phyloP scores from a whole-genome alignment of 2,113 vertebrate species.

The Hirundichthys speculiger region DNA sequence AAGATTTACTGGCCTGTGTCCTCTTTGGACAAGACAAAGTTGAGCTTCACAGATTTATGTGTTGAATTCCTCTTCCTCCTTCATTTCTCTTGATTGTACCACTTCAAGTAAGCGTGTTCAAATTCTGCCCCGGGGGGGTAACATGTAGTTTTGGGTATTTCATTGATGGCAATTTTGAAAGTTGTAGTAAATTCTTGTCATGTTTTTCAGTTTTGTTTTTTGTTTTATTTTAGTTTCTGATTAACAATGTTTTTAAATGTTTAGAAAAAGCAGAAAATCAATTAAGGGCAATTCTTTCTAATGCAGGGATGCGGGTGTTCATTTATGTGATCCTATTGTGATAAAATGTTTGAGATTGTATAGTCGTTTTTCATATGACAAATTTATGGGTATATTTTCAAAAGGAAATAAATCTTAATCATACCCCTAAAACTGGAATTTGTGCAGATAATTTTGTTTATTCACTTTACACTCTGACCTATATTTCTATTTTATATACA shows the following conservation, averaged over 20 bases:
- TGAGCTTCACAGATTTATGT: slow-evolving; percentile 69
- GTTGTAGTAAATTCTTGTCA: slow-evolving; percentile 67
- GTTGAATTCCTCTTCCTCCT: slow-evolving; percentile 42
- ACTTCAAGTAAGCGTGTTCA: slow-evolving; percentile 53
- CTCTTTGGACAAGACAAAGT: slow-evolving; percentile 61
- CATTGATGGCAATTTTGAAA: slow-evolving; percentile 66
- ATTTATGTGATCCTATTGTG: slow-evolving; percentile 79
- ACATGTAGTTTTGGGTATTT: slow-evolving; percentile 53
- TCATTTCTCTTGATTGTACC: slow-evolving; percentile 60
- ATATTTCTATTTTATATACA: too few relatives aligned
- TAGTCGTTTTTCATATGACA: slow-evolving; percentile 84
- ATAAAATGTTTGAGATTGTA: slow-evolving; percentile 83
- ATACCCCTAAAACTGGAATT: slow-evolving; percentile 68
- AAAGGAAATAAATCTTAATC: slow-evolving; percentile 82
- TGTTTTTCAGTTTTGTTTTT: slow-evolving; percentile 29
- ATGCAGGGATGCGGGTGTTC: slow-evolving; percentile 77
- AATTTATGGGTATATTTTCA: slow-evolving; percentile 86
- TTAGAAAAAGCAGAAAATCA: slow-evolving; percentile 39
- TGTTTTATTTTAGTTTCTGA: slow-evolving; percentile 54
- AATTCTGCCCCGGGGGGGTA: slow-evolving; percentile 31
- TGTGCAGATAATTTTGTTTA: slow-evolving; percentile 1
- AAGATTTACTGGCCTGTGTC: slow-evolving; percentile 66
- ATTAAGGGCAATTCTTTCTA: slow-evolving; percentile 81
- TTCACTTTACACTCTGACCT: background rate
- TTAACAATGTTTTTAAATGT: slow-evolving; percentile 73